phyloP scores from a whole-genome alignment of 2,888 invertebrate species.

The Noctua fimbriata region DNA sequence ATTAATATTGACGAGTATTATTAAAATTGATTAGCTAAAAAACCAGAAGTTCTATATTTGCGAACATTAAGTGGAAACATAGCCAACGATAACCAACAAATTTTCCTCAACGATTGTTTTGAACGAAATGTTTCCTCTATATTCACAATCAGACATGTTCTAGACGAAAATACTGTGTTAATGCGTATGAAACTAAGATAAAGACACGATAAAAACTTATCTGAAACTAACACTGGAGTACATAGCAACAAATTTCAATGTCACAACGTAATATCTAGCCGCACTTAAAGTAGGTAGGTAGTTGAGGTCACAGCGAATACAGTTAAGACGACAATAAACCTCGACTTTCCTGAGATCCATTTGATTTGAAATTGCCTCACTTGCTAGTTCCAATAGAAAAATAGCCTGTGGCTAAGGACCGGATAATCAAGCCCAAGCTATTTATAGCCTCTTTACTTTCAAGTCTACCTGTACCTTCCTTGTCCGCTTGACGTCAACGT shows the following conservation, averaged over 20 bases:
- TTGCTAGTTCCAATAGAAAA: constrained; percentile 6
- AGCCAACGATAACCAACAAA: background rate
- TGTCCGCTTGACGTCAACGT: background rate
- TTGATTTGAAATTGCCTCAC: constrained; percentile 7
- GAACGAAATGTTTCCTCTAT: constrained; percentile 32
- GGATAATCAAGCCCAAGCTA: constrained; percentile 24
- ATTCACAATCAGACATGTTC: constrained; percentile 44
- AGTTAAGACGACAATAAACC: background rate
- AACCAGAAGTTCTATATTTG: background rate
- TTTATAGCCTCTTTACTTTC: constrained; percentile 32
- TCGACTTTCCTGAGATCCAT: background rate
- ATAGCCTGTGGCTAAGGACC: constrained; percentile 18
- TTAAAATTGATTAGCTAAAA: background rate
- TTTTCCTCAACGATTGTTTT: constrained; percentile 24
- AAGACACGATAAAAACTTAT: constrained; percentile 51
- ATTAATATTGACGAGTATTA: background rate
- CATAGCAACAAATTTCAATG: constrained; percentile 47
- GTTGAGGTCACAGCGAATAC: constrained; percentile 20
- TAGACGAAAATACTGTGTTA: constrained; percentile 45
- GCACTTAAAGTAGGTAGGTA: background rate
- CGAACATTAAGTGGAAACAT: background rate
- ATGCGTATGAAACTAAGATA: constrained; percentile 44
- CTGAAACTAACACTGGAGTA: constrained; percentile 12
- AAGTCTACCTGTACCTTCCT: constrained; percentile 9
- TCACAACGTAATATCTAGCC: constrained; percentile 28